phyloP scores from a whole-genome alignment of 2,113 vertebrate genomes.

The Sus scrofa region DNA sequence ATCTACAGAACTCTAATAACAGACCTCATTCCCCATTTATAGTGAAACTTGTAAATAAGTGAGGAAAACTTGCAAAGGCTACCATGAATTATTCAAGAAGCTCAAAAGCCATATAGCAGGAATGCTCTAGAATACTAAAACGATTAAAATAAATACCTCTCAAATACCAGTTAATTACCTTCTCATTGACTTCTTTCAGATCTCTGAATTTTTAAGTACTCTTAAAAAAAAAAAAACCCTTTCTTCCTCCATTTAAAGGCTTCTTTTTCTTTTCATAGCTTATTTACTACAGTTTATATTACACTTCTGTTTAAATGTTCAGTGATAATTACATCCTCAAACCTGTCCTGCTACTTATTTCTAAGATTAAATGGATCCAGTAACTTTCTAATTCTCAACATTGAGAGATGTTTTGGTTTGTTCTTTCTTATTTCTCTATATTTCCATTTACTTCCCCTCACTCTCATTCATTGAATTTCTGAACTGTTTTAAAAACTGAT shows the following conservation, averaged over 20 bases:
- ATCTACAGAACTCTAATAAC: background rate
- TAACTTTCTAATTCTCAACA: no score
- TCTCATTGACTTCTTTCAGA: constrained; percentile 4
- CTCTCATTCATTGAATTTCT: background rate
- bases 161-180: background rate
- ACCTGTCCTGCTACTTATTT: background rate
- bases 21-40: background rate
- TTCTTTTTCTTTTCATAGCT: background rate
- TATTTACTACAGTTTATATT: background rate
- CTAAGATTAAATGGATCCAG: background rate
- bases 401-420: background rate
- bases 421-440: background rate
- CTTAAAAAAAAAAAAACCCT: background rate
- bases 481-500: background rate
- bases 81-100: constrained; percentile 49
- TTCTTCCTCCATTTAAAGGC: background rate
- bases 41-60: background rate
- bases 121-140: constrained; percentile 5
- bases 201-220: background rate
- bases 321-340: background rate
- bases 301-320: background rate
- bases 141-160: constrained; percentile 4
- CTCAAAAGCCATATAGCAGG: constrained; percentile 22
- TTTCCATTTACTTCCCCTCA: background rate
- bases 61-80: background rate